A percentile compares a stretch with the other conserved stretches of the same genome.
Evolutionary conservation across 2,113 vertebrate species (phyloP).

Genomic region (Colaptes auratus): DNA sequence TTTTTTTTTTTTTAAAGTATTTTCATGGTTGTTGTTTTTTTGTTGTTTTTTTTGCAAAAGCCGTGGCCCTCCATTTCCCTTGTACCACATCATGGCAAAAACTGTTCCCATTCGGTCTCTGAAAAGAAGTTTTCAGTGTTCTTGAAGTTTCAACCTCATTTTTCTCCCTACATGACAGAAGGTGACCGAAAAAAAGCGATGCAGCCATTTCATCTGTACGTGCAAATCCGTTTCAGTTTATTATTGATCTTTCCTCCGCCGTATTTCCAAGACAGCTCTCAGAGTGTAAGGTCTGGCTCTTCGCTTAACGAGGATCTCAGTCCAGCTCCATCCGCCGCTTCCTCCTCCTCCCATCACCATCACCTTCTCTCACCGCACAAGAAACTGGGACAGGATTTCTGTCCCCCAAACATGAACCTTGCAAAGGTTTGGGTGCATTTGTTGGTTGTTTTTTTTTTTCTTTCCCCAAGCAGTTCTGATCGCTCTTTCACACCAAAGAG

Average conservation of each 20-base stretch:
- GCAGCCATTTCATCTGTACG: conserved; percentile 73
- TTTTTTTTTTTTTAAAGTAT: conserved; percentile 56
- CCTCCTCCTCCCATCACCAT: background rate
- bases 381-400: background rate
- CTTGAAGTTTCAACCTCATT: conserved; percentile 80
- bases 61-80: conserved; percentile 69
- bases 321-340: conserved; percentile 39
- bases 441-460: background rate
- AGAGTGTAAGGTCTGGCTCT: conserved; percentile 32
- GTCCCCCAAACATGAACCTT: background rate
- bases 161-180: conserved; percentile 71
- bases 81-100: conserved; percentile 86
- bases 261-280: conserved; percentile 44
- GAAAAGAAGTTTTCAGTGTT: conserved; percentile 73
- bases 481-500: background rate
- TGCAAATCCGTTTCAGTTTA: conserved; percentile 91
- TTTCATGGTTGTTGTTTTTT: background rate
- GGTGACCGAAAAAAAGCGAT: conserved; percentile 73
- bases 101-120: conserved; percentile 72
- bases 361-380: conserved; percentile 3
- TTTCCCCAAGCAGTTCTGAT: background rate
- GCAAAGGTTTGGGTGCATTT: background rate
- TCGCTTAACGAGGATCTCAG: conserved; percentile 50
- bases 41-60: conserved; percentile 45
- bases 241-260: conserved; percentile 51